Percentiles rank a stretch among this genome's conserved stretches.
Conservation (phyloP, 1,140 invertebrate genomes). For the Tachypleus tridentatus region DNA sequence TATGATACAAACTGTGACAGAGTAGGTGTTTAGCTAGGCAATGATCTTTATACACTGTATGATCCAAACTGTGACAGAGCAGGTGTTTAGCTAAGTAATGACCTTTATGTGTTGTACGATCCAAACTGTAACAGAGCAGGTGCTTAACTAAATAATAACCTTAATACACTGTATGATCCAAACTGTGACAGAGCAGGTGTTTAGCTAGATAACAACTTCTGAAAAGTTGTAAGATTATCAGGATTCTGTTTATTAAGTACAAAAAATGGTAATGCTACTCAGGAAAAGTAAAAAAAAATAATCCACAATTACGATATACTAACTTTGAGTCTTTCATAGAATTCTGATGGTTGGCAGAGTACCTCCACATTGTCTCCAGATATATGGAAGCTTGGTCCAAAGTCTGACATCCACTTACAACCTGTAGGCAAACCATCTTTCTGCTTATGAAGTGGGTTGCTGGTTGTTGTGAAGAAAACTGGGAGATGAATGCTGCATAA, state of each 20-base stretch:
- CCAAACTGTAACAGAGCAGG: not conserved
- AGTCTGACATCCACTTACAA: slow-evolving; percentile 27
- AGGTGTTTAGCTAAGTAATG: too few species aligned
- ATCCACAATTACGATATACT: slow-evolving; percentile 5
- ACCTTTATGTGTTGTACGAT: not conserved
- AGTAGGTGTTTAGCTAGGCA: too few species aligned
- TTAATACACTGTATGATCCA: not conserved
- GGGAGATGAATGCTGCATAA: too few species aligned
- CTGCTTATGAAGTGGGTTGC: too few species aligned
- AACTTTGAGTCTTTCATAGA: slow-evolving; percentile 31
- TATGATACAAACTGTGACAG: too few species aligned
- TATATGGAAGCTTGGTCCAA: slow-evolving; percentile 31
- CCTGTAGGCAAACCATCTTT: too few species aligned
- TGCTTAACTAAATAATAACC: not conserved
- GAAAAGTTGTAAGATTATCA: not conserved
- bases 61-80: too few species aligned
- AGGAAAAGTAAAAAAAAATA: not conserved
- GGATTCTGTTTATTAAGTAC: not conserved
- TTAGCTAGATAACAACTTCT: not conserved
- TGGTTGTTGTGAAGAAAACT: too few species aligned
- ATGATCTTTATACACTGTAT: too few species aligned
- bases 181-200: not conserved
- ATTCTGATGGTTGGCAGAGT: slow-evolving; percentile 31
- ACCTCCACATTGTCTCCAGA: slow-evolving; percentile 31
- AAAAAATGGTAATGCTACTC: not conserved